Percentiles rank a stretch among this genome's conserved stretches.
phyloP scores from a whole-genome alignment of 2,888 invertebrate species.

The Eristalis intricaria region DNA sequence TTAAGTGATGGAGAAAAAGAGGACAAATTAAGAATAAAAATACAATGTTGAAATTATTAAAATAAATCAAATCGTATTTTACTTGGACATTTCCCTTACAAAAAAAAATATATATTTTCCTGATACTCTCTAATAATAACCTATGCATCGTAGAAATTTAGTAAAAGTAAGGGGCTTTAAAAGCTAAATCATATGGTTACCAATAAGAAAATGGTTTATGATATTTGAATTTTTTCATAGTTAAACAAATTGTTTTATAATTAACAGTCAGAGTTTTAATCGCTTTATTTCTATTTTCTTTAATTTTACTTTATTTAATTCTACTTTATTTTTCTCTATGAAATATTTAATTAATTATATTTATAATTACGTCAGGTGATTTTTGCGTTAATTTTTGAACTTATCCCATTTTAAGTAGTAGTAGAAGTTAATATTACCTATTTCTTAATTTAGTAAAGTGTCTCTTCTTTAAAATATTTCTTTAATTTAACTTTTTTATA shows the following conservation, averaged over 20 bases:
- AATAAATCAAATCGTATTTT: slow-evolving; percentile 73
- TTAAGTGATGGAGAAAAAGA: slow-evolving; percentile 42
- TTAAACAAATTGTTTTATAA: slow-evolving; percentile 81
- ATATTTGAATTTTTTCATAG: slow-evolving; percentile 71
- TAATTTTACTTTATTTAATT: slow-evolving; percentile 75
- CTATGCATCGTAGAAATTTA: slow-evolving; percentile 69
- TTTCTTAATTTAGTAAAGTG: slow-evolving; percentile 75
- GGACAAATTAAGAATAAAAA: slow-evolving; percentile 58
- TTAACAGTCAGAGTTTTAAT: slow-evolving; percentile 81
- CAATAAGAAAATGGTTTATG: slow-evolving; percentile 72
- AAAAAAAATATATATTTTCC: slow-evolving; percentile 63
- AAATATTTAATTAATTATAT: slow-evolving; percentile 73
- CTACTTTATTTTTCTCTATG: slow-evolving; percentile 73
- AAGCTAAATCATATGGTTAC: slow-evolving; percentile 73
- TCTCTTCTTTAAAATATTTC: slow-evolving; percentile 74
- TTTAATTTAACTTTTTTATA: slow-evolving; percentile 73
- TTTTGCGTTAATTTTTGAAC: slow-evolving; percentile 73
- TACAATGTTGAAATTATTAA: slow-evolving; percentile 63
- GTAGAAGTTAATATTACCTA: slow-evolving; percentile 74
- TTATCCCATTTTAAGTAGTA: slow-evolving; percentile 74
- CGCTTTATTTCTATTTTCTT: slow-evolving; percentile 74
- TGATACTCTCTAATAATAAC: slow-evolving; percentile 69
- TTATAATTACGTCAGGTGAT: slow-evolving; percentile 76
- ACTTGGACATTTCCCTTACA: slow-evolving; percentile 74
- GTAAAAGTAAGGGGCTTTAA: slow-evolving; percentile 72